phyloP scores from a whole-genome alignment of 1,140 invertebrate genomes.

The Polypedilum vanderplanki region DNA sequence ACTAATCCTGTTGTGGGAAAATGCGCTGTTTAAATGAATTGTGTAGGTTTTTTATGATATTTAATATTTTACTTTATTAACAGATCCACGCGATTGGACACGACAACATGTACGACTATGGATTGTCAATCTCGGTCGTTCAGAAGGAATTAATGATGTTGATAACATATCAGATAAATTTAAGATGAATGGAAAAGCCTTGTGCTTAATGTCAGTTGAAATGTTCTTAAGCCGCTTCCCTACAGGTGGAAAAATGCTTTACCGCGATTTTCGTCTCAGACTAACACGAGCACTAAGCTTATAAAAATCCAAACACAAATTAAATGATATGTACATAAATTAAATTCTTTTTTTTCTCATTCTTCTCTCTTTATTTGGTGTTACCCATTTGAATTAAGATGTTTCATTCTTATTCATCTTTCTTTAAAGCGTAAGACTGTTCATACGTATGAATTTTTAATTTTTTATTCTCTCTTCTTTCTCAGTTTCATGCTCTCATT shows the following conservation, averaged over 20 bases:
- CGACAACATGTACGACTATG: conserved; percentile 58
- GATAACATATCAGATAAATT: conserved; percentile 53
- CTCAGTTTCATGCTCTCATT: too few relatives aligned
- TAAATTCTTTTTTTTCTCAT: background rate
- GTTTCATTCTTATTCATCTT: background rate
- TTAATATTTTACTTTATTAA: conserved; percentile 32
- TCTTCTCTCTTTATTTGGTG: background rate
- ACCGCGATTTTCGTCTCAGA: conserved; percentile 45
- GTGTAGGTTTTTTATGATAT: background rate
- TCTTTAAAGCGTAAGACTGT: background rate
- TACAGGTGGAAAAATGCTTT: conserved; percentile 57
- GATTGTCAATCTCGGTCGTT: conserved; percentile 51
- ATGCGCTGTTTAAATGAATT: too few relatives aligned
- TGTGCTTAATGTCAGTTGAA: conserved; percentile 64
- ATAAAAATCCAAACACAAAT: background rate
- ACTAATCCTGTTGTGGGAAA: too few relatives aligned
- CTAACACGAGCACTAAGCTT: conserved; percentile 39
- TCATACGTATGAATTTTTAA: too few relatives aligned
- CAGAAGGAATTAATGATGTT: conserved; percentile 49
- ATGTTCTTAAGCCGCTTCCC: conserved; percentile 67
- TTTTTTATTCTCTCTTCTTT: too few relatives aligned
- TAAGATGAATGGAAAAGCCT: conserved; percentile 69
- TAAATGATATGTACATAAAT: conserved; percentile 12
- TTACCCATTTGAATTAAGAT: conserved; percentile 9
- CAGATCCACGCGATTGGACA: conserved; percentile 64